These are phyloP conservation scores for Menidia beryllina DNA, from an alignment of 2,113 vertebrate species.

Conservation along the genomic window DNA sequence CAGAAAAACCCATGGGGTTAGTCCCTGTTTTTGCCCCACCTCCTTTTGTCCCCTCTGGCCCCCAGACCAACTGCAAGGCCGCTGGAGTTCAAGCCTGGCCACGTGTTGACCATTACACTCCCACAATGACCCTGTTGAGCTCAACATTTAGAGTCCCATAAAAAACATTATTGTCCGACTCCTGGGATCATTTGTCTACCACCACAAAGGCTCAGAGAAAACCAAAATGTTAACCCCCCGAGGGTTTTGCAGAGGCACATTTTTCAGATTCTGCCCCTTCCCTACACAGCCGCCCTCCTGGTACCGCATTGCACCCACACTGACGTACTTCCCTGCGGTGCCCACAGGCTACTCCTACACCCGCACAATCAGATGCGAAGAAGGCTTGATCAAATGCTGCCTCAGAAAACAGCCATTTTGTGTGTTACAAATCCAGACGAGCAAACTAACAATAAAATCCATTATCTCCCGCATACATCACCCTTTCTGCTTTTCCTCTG, in stretches of 20 bases:
- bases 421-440: slow-evolving; percentile 54
- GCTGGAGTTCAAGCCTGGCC: slow-evolving; percentile 88
- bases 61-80: slow-evolving; percentile 72
- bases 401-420: slow-evolving; percentile 63
- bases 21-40: slow-evolving; percentile 71
- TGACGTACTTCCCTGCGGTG: slow-evolving; percentile 68
- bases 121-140: slow-evolving; percentile 90
- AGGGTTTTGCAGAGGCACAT: slow-evolving; percentile 76
- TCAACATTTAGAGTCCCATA: slow-evolving; percentile 90
- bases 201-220: slow-evolving; percentile 82
- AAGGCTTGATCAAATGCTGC: slow-evolving; percentile 56
- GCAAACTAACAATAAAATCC: slow-evolving; percentile 58
- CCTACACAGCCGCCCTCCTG: slow-evolving; percentile 46
- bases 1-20: slow-evolving; percentile 69
- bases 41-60: slow-evolving; percentile 54
- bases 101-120: slow-evolving; percentile 88
- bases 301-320: slow-evolving; percentile 69
- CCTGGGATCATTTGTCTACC: slow-evolving; percentile 88
- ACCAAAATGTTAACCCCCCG: slow-evolving; percentile 85
- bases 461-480: slow-evolving; percentile 52
- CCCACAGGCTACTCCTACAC: slow-evolving; percentile 68
- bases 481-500: slow-evolving; percentile 27
- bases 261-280: slow-evolving; percentile 83
- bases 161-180: slow-evolving; percentile 93
- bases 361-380: slow-evolving; percentile 68